Conservation (phyloP, 1,140 invertebrate genomes). For the Diplogasteroides magnus region DNA sequence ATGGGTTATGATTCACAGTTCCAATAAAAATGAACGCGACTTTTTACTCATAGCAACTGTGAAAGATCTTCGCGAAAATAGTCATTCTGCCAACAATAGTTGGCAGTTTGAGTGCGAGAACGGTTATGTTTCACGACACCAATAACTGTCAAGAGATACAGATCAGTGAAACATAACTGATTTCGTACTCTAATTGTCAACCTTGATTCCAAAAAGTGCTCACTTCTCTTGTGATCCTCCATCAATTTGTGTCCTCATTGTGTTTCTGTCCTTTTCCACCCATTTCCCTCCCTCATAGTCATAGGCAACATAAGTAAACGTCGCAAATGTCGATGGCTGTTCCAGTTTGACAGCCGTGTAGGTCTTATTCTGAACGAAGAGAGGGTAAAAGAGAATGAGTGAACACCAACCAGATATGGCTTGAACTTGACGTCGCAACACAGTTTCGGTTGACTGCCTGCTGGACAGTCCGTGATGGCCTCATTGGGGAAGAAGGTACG, state of each 20-base stretch:
- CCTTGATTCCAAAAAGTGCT: too few relatives aligned
- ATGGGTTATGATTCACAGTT: too few relatives aligned
- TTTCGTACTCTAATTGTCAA: too few relatives aligned
- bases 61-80: too few relatives aligned
- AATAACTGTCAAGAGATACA: too few relatives aligned
- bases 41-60: too few relatives aligned
- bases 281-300: slow-evolving; percentile 22
- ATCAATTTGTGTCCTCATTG: slow-evolving; percentile 30
- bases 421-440: slow-evolving; percentile 36
- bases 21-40: too few relatives aligned
- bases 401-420: slow-evolving; percentile 20
- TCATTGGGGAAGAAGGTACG: slow-evolving; percentile 37
- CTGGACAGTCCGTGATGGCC: slow-evolving; percentile 18
- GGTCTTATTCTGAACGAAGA: slow-evolving; percentile 16
- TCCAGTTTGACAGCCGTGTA: slow-evolving; percentile 32
- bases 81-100: too few relatives aligned
- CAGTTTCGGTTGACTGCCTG: slow-evolving; percentile 22
- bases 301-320: slow-evolving; percentile 31
- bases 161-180: too few relatives aligned
- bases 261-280: slow-evolving; percentile 29
- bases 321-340: slow-evolving; percentile 29
- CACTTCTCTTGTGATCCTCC: slow-evolving; percentile 32
- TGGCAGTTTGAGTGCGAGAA: too few relatives aligned
- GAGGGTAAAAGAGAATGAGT: background rate
- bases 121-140: too few relatives aligned